Conservation (phyloP, 37 sponge, comb jelly and placozoan species). For the Crambe crambe region DNA sequence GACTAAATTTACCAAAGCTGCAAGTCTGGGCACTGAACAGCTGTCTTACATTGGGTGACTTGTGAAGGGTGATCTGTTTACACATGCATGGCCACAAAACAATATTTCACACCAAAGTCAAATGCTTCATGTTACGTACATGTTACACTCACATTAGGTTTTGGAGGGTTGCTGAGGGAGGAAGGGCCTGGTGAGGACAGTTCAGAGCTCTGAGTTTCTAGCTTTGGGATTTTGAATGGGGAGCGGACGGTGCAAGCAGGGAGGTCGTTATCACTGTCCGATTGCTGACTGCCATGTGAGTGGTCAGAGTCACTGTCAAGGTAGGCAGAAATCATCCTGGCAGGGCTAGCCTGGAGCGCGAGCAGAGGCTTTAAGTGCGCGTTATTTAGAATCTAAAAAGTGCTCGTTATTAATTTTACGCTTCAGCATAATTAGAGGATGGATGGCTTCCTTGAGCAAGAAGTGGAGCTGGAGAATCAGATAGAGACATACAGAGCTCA, state of each 20-base stretch:
- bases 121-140: too few species aligned
- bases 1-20: not conserved
- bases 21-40: not conserved
- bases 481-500: slow-evolving; percentile 45
- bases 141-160: too few species aligned
- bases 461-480: slow-evolving; percentile 7
- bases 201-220: too few species aligned
- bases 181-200: not conserved
- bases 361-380: not conserved
- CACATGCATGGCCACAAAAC: too few species aligned
- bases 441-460: slow-evolving; percentile 14
- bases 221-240: not conserved
- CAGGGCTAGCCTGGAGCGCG: too few species aligned
- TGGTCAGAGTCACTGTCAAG: slow-evolving; percentile 13
- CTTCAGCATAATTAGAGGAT: not conserved
- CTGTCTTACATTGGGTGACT: not conserved
- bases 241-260: not conserved
- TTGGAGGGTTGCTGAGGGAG: too few species aligned
- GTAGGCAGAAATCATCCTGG: not conserved
- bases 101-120: too few species aligned
- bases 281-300: not conserved
- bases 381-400: not conserved
- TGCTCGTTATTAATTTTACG: not conserved
- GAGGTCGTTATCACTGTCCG: not conserved
- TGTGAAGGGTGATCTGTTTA: too few species aligned